Conservation (phyloP, 2,888 invertebrate species). For the Drosophila mimetica region DNA sequence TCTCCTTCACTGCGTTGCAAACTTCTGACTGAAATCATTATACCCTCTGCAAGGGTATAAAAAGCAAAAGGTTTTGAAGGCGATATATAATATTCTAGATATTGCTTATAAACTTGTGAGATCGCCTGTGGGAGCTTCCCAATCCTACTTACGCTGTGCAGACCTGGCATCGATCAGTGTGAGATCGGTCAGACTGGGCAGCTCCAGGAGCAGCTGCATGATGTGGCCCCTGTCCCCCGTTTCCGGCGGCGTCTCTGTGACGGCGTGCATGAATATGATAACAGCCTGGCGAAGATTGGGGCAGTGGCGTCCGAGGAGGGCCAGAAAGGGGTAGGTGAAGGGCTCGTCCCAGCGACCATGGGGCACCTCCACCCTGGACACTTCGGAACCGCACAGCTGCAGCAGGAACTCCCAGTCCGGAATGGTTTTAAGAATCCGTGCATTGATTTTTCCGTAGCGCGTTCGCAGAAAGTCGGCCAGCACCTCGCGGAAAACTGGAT, state of each 20-base stretch:
- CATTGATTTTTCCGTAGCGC: constrained; percentile 52
- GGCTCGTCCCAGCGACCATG: constrained; percentile 61
- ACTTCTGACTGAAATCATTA: no score
- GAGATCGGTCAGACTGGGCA: constrained; percentile 44
- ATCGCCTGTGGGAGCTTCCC: neutral
- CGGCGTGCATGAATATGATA: constrained; percentile 57
- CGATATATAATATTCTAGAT: no score
- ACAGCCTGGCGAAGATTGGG: constrained; percentile 48
- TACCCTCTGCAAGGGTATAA: no score
- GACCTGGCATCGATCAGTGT: constrained; percentile 60
- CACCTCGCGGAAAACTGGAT: constrained; percentile 46
- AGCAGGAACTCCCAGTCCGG: constrained; percentile 60
- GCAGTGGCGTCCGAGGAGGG: constrained; percentile 46
- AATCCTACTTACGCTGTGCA: constrained; percentile 36
- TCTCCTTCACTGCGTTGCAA: no score
- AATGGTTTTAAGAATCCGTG: constrained; percentile 46
- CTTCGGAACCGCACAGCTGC: constrained; percentile 47
- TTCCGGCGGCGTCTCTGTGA: constrained; percentile 19
- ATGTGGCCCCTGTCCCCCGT: constrained; percentile 10
- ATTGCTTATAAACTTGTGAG: no score
- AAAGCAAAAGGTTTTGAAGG: no score
- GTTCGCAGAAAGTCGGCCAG: constrained; percentile 32
- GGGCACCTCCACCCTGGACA: constrained; percentile 52
- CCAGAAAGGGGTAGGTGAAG: constrained; percentile 52
- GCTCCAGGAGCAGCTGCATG: constrained; percentile 32